phyloP scores from a whole-genome alignment of 2,888 invertebrate species.

The Dichetophora obliterata region DNA sequence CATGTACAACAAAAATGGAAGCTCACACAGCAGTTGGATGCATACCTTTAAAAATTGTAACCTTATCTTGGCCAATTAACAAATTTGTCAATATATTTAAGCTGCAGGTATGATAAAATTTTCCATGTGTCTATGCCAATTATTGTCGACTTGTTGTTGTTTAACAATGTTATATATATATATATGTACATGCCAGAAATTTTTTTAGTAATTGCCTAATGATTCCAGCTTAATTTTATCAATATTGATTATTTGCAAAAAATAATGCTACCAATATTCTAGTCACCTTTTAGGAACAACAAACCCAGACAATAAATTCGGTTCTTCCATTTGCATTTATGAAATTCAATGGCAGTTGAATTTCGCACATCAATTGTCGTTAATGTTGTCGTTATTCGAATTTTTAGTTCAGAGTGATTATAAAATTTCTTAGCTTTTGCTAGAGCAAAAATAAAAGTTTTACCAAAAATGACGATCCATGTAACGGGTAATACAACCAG shows the following conservation, averaged over 20 bases:
- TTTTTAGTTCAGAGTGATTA: background rate
- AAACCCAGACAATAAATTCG: background rate
- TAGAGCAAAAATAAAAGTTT: no score
- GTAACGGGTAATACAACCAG: slow-evolving; percentile 11
- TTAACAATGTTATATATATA: background rate
- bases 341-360: background rate
- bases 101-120: no score
- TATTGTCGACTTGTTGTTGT: no score
- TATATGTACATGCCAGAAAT: background rate
- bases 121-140: no score
- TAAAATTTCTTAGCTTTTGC: no score
- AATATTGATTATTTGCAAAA: slow-evolving; percentile 11
- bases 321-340: background rate
- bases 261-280: background rate
- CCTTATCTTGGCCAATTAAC: no score
- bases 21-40: no score
- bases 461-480: background rate
- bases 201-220: slow-evolving; percentile 4
- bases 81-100: no score
- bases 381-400: slow-evolving; percentile 21
- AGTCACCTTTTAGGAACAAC: background rate
- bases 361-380: slow-evolving; percentile 4
- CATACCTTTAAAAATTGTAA: no score
- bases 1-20: no score
- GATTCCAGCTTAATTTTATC: slow-evolving; percentile 25